Base-by-base conservation (phyloP, 2,113 vertebrate species). In the Amphilophus citrinellus region DNA sequence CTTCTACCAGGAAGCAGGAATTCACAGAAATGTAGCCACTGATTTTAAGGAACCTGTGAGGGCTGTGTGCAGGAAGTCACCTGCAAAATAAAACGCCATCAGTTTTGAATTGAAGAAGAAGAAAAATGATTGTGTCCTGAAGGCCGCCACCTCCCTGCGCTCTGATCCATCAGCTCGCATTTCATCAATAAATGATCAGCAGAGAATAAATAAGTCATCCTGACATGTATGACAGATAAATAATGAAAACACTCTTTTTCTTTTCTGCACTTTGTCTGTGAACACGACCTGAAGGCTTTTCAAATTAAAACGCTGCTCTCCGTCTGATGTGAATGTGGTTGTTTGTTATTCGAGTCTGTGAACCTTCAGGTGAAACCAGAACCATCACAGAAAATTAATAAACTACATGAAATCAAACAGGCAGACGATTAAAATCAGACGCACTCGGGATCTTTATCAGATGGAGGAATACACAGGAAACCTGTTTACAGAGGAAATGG, bases 201-300 rank as follows among this genome's bases (percentile, higher is more conserved):
- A 87, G 47, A 53, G 30, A 73, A 73, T 73, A 73, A 73, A 73
- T 73, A 73, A 73, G 68, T 92, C 68, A 94, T 93, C 58, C 84
- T 81, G 88, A 93, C 93, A 95, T 84, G 90, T 92, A 91, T 93
- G 92, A 91, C 91, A 90, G 90, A 92, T 94, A 68, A 94, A 95
- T 96, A 93, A 95, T 93, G 90, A 83, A 95, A 92, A 90, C 68
- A 79, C 8, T 89, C 86, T 93, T 93, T 94, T 92, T 86, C 90
- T 93, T 90, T 87, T 85, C 68, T 86, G 90, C 66, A 73, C 44
- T 32, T 87, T 56, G 56, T 88, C 81, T 89, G 87, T 94, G 82
- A 89, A 84, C 44, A 44, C 15, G 10, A 91, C 89, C 94, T 91
- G 89, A 62, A 94, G 94, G 91, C 92, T 87, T 88, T 88, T 89